phyloP scores from a whole-genome alignment of 2,797 vertebrate species.

The Sciurus carolinensis region DNA sequence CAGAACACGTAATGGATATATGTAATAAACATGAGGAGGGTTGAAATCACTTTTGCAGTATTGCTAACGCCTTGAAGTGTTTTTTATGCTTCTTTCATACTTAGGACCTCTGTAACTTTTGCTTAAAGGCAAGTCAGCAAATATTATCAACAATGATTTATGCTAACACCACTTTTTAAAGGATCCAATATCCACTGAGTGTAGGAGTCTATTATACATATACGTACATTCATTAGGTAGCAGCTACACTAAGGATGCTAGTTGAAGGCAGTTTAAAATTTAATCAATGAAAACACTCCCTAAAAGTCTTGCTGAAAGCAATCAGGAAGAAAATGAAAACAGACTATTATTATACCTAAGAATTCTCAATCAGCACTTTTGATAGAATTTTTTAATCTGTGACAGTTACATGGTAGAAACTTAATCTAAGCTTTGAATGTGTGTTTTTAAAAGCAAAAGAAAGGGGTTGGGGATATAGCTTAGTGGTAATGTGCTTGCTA shows the following conservation, averaged over 20 bases:
- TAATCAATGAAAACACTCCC: conserved; percentile 75
- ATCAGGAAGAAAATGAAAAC: conserved; percentile 71
- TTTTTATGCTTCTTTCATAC: conserved; percentile 58
- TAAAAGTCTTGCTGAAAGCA: conserved; percentile 73
- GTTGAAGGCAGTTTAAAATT: conserved; percentile 70
- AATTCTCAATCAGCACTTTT: conserved; percentile 64
- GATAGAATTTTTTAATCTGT: conserved; percentile 27
- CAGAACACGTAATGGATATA: neutral
- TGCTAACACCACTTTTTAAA: conserved; percentile 71
- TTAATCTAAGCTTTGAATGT: conserved; percentile 52
- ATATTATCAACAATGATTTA: conserved; percentile 44
- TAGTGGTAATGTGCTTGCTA: neutral
- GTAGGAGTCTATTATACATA: conserved; percentile 73
- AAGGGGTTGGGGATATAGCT: neutral
- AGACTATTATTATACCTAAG: conserved; percentile 63
- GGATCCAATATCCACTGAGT: neutral
- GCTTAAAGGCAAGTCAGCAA: conserved; percentile 69
- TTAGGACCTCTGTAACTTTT: neutral
- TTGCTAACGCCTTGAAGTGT: conserved; percentile 37
- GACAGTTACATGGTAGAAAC: conserved; percentile 5
- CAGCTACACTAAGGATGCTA: conserved; percentile 60
- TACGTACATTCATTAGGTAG: neutral
- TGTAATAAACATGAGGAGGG: conserved; percentile 26
- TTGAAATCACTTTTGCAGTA: conserved; percentile 60
- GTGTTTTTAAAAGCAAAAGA: neutral